A percentile compares a stretch with the other conserved stretches of the same genome.
These are phyloP conservation scores for Caprella mutica DNA, from an alignment of 2,888 invertebrate genomes.

Conservation along the genomic window DNA sequence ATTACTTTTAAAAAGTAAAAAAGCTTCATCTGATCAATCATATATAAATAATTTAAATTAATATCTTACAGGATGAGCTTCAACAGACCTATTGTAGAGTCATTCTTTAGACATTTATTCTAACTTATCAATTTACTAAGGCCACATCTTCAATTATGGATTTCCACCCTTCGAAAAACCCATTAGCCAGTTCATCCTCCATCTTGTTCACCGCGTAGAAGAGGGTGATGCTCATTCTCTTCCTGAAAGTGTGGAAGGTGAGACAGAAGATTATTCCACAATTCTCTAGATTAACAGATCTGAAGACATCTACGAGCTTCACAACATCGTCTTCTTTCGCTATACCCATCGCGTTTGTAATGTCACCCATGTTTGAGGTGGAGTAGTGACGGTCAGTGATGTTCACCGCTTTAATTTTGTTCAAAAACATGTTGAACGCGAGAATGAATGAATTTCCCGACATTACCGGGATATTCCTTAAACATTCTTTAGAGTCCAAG, in stretches of 20 bases:
- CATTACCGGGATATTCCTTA: conserved; percentile 9
- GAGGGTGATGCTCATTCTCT: conserved; percentile 17
- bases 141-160: too few relatives aligned
- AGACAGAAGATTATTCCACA: conserved; percentile 23
- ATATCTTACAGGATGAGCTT: too few relatives aligned
- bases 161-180: conserved; percentile 21
- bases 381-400: conserved; percentile 25
- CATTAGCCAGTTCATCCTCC: conserved; percentile 10
- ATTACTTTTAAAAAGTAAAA: too few relatives aligned
- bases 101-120: too few relatives aligned
- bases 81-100: too few relatives aligned
- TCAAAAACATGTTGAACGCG: conserved; percentile 19
- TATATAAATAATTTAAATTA: too few relatives aligned
- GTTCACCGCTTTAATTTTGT: conserved; percentile 10
- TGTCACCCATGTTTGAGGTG: conserved; percentile 31
- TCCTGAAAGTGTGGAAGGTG: conserved; percentile 27
- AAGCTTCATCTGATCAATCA: too few relatives aligned
- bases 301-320: conserved; percentile 13
- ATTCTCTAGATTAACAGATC: conserved; percentile 15
- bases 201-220: conserved; percentile 29
- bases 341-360: conserved; percentile 14
- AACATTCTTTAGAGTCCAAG: neutral
- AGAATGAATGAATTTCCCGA: conserved; percentile 12
- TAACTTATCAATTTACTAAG: too few relatives aligned
- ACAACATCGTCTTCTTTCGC: conserved; percentile 15